Base-by-base conservation (phyloP, 2,797 vertebrate species). In the Limosa lapponica region DNA sequence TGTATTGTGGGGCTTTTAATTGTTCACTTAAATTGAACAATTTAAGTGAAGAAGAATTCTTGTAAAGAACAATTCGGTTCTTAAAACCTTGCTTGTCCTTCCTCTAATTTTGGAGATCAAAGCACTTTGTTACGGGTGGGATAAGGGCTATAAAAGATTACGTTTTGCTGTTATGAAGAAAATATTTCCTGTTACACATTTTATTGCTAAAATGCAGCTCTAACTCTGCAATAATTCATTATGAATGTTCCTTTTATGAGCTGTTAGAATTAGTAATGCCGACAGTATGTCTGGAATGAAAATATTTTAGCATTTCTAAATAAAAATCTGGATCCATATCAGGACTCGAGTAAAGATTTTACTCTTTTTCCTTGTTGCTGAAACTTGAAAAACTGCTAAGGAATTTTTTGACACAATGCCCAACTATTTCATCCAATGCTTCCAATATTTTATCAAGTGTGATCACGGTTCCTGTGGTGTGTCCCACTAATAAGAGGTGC, bases 201-300 rank as follows among this genome's bases (percentile, higher is more conserved):
- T 94, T 92, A 91, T 73, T 85, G 84, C 89, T 80, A 55, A 95
- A 94, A 94, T 79, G 89, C 78, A 93, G 55, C 87, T 62, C 87
- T 72, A 67, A 72, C 70, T 89, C 65, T 69, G 81, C 78, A 93
- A 84, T 96, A 93, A 94, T 89, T 95, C 84, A 95, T 90, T 87
- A 73, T 55, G 74, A 91, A 93, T 82, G 71, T 77, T 87, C 71
- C 51, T 92, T 95, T 94, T 90, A 94, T 70, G 84, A 95, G 91
- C 89, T 59, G 74, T 87, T 94, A 46, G 55, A 87, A 85, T 77
- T 89, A 91, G 71, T 58, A 91, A 77, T 89, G 62, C 74, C 72
- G 94, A 82, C 71, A 23, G 37, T 58, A 37, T 88, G 89, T 89
- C 89, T 94, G 46, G 58, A 93, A 82, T 82, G 17, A 93, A 89